Percentiles rank a stretch among this genome's conserved stretches.
phyloP scores from a whole-genome alignment of 2,797 vertebrate genomes.

The Poliocrania exsul region DNA sequence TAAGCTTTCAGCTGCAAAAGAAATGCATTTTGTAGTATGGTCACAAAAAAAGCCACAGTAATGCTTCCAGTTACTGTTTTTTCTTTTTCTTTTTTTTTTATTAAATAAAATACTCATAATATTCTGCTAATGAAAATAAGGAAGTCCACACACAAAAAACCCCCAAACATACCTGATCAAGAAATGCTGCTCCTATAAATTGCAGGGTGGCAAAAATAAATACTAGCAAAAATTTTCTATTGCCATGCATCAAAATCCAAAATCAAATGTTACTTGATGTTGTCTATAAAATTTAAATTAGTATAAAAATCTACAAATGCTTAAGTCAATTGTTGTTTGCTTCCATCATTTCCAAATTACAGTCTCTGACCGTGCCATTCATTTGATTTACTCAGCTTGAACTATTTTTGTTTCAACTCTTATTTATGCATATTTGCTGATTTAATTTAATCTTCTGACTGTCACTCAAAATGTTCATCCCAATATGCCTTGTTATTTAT shows the following conservation, averaged over 20 bases:
- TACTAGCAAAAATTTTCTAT: background rate
- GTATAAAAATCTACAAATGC: slow-evolving; percentile 4
- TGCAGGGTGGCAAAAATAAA: background rate
- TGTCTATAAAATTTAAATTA: background rate
- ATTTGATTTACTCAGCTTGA: slow-evolving; percentile 48
- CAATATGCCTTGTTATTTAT: background rate
- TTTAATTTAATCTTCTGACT: slow-evolving; percentile 37
- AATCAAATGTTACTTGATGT: background rate
- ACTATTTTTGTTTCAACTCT: slow-evolving; percentile 6
- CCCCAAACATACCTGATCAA: background rate
- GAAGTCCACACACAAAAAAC: background rate
- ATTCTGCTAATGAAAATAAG: background rate
- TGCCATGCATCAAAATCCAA: background rate
- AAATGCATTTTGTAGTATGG: background rate
- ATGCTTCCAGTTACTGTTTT: background rate
- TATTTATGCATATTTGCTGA: slow-evolving; percentile 28
- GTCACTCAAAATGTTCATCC: slow-evolving; percentile 18
- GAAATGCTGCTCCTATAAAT: background rate
- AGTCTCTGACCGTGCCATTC: slow-evolving; percentile 41
- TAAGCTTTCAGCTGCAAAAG: background rate
- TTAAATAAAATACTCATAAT: background rate
- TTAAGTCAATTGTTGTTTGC: slow-evolving; percentile 17
- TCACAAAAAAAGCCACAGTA: background rate
- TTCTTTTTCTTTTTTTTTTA: background rate
- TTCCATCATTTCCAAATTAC: slow-evolving; percentile 34